These are phyloP conservation scores for Cloeon dipterum DNA, from an alignment of 2,888 invertebrate species.

Conservation along the genomic window DNA sequence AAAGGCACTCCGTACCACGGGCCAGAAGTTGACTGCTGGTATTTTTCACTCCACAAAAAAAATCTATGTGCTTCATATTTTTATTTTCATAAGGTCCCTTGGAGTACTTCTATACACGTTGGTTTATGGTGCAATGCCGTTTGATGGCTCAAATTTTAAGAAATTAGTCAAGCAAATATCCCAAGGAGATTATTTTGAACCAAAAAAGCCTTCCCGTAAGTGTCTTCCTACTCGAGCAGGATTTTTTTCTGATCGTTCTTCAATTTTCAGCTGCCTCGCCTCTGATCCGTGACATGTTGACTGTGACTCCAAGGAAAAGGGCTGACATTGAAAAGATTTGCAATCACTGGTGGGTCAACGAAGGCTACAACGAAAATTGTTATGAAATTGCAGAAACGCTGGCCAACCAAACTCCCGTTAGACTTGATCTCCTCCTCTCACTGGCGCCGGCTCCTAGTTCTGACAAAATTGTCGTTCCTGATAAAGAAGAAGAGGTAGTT, in stretches of 20 bases:
- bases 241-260: neutral
- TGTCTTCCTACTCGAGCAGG: slow-evolving; percentile 8
- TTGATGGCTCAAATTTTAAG: slow-evolving; percentile 96
- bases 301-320: slow-evolving; percentile 70
- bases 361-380: slow-evolving; percentile 51
- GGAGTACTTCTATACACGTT: slow-evolving; percentile 93
- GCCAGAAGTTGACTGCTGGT: slow-evolving; percentile 53
- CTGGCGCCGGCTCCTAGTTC: slow-evolving; percentile 35
- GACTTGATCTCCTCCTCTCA: slow-evolving; percentile 65
- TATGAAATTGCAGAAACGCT: slow-evolving; percentile 66
- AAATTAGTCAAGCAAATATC: slow-evolving; percentile 91
- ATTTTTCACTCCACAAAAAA: slow-evolving; percentile 4
- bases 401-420: slow-evolving; percentile 75
- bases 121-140: slow-evolving; percentile 98
- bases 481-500: neutral
- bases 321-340: slow-evolving; percentile 89
- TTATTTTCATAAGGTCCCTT: slow-evolving; percentile 40
- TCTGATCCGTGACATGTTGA: slow-evolving; percentile 82
- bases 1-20: slow-evolving; percentile 92
- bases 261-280: slow-evolving; percentile 60
- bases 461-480: slow-evolving; percentile 39
- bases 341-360: slow-evolving; percentile 93
- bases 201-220: slow-evolving; percentile 76
- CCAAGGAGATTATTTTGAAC: slow-evolving; percentile 93
- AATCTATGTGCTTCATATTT: neutral